A percentile compares a stretch with the other conserved stretches of the same genome.
Conservation (phyloP, 2,888 invertebrate genomes). For the Melieria picta region DNA sequence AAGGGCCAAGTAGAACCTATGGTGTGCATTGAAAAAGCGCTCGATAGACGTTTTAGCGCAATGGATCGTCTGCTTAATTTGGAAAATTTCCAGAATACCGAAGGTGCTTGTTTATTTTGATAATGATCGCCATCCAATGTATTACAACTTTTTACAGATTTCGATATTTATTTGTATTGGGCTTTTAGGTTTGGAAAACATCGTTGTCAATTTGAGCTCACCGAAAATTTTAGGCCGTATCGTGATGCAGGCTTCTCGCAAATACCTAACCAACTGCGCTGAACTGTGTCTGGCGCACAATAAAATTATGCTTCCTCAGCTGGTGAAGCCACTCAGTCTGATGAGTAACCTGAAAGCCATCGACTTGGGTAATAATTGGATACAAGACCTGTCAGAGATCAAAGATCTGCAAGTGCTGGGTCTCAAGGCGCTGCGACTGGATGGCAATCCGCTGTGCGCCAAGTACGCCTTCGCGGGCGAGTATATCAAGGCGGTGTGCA, state of each 20-base stretch:
- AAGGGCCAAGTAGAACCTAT: slow-evolving; percentile 54
- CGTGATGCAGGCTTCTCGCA: slow-evolving; percentile 53
- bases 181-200: slow-evolving; percentile 50
- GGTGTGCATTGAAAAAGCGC: slow-evolving; percentile 52
- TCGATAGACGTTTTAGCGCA: slow-evolving; percentile 52
- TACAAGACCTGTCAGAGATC: slow-evolving; percentile 51
- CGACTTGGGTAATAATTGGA: slow-evolving; percentile 59
- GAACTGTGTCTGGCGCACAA: slow-evolving; percentile 56
- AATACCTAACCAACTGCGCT: slow-evolving; percentile 53
- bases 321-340: slow-evolving; percentile 49
- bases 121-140: background rate
- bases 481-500: slow-evolving; percentile 52
- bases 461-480: slow-evolving; percentile 55
- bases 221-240: slow-evolving; percentile 52
- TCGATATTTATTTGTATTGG: background rate
- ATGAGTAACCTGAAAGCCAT: slow-evolving; percentile 56
- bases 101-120: slow-evolving; percentile 36
- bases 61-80: slow-evolving; percentile 57
- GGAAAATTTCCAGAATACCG: slow-evolving; percentile 54
- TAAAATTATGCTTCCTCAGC: slow-evolving; percentile 52
- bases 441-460: slow-evolving; percentile 59
- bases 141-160: background rate
- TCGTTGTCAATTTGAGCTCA: slow-evolving; percentile 54
- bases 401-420: slow-evolving; percentile 51
- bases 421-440: slow-evolving; percentile 53